A percentile compares a stretch with the other conserved stretches of the same genome.
Evolutionary conservation across 2,888 invertebrate species (phyloP).

Genomic region (Heliconius ethilla): DNA sequence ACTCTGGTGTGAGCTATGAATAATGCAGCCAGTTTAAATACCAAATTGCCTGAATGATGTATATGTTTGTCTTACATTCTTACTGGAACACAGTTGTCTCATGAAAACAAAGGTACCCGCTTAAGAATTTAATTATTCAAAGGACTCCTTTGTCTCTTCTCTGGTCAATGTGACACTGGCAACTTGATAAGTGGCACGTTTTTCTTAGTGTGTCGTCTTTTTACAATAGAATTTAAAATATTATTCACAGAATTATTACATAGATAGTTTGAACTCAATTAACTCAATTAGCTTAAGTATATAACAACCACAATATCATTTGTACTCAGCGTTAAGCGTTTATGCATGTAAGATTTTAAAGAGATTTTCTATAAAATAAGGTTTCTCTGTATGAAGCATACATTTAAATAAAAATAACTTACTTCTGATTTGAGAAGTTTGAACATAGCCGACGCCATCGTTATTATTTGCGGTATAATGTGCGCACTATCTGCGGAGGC

Average conservation of each 20-base stretch:
- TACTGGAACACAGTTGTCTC: conserved; percentile 32
- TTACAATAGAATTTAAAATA: neutral
- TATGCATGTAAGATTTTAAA: neutral
- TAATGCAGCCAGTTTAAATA: conserved; percentile 64
- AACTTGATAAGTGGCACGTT: neutral
- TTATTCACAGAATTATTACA: neutral
- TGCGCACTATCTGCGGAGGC: conserved; percentile 47
- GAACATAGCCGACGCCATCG: conserved; percentile 72
- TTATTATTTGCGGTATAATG: conserved; percentile 43
- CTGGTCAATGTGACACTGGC: neutral
- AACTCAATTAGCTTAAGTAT: neutral
- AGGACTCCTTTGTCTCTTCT: neutral
- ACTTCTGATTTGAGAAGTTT: conserved; percentile 75
- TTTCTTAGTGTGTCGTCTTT: neutral
- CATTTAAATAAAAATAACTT: conserved; percentile 53
- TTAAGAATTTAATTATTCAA: conserved; percentile 6
- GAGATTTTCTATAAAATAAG: neutral
- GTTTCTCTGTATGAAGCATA: conserved; percentile 15
- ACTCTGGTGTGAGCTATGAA: conserved; percentile 54
- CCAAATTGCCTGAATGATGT: conserved; percentile 63
- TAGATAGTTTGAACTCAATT: neutral
- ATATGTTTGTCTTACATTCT: conserved; percentile 49
- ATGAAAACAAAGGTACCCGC: conserved; percentile 34
- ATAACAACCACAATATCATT: neutral
- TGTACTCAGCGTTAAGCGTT: neutral